These are phyloP conservation scores for Neotragus moschatus DNA, from an alignment of 2,113 vertebrate species.

Conservation along the genomic window DNA sequence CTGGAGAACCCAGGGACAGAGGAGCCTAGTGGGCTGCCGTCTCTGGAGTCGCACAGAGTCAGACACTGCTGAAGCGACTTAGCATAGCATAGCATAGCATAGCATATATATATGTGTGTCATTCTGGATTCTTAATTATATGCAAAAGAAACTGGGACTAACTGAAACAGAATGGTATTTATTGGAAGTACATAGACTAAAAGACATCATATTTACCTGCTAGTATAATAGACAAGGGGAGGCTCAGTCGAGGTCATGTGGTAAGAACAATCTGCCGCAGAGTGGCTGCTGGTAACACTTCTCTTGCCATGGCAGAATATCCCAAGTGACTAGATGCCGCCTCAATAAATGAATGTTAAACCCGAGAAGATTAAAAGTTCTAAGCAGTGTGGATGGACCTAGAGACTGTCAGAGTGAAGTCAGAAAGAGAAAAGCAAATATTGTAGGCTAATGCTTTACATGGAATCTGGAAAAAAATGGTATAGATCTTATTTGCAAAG, in stretches of 20 bases:
- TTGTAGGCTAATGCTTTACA: not conserved
- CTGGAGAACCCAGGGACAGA: too few relatives aligned
- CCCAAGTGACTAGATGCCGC: accelerated
- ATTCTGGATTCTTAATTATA: not conserved
- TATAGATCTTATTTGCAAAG: not conserved
- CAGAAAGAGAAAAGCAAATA: not conserved
- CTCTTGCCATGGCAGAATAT: not conserved
- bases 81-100: too few relatives aligned
- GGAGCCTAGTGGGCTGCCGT: too few relatives aligned
- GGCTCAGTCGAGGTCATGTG: not conserved
- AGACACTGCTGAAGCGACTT: too few relatives aligned
- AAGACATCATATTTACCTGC: not conserved
- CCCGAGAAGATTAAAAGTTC: not conserved
- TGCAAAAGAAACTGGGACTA: not conserved
- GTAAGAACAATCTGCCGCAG: not conserved
- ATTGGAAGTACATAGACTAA: not conserved
- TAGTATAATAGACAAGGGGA: not conserved
- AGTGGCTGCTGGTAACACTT: not conserved
- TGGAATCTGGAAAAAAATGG: not conserved
- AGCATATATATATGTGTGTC: not conserved
- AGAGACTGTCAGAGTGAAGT: not conserved
- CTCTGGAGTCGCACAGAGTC: too few relatives aligned
- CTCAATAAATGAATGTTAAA: not conserved
- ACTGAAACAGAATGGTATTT: not conserved
- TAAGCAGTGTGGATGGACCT: not conserved